phyloP scores from a whole-genome alignment of 2,888 invertebrate species.

The Dynastes grantii region DNA sequence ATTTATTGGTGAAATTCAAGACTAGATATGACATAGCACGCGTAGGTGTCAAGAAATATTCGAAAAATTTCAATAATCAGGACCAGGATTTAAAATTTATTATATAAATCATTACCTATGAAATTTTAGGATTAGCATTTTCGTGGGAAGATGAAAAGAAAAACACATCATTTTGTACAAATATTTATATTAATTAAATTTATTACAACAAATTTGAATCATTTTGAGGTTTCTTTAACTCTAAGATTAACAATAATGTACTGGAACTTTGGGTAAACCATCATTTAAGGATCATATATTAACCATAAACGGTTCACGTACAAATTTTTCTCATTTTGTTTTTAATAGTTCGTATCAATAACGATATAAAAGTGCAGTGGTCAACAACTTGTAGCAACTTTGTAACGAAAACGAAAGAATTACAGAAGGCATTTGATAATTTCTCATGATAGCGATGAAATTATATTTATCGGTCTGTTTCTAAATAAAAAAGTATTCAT shows the following conservation, averaged over 20 bases:
- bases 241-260: constrained; percentile 48
- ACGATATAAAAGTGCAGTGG: constrained; percentile 45
- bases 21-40: no score
- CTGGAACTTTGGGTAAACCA: constrained; percentile 46
- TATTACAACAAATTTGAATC: constrained; percentile 47
- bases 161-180: constrained; percentile 28
- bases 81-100: no score
- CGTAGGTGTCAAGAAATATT: no score
- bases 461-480: neutral
- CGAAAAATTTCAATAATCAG: no score
- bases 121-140: no score
- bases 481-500: constrained; percentile 1
- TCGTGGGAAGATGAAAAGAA: neutral
- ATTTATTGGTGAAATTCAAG: no score
- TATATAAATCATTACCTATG: no score
- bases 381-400: constrained; percentile 40
- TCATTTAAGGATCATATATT: constrained; percentile 30
- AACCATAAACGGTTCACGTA: constrained; percentile 39
- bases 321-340: constrained; percentile 15
- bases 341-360: constrained; percentile 33
- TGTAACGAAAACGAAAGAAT: constrained; percentile 12
- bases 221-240: constrained; percentile 46
- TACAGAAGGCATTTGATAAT: neutral
- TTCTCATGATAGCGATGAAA: neutral
- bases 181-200: constrained; percentile 48